Base-by-base conservation (phyloP, 1,140 invertebrate genomes). In the Philaenus spumarius region DNA sequence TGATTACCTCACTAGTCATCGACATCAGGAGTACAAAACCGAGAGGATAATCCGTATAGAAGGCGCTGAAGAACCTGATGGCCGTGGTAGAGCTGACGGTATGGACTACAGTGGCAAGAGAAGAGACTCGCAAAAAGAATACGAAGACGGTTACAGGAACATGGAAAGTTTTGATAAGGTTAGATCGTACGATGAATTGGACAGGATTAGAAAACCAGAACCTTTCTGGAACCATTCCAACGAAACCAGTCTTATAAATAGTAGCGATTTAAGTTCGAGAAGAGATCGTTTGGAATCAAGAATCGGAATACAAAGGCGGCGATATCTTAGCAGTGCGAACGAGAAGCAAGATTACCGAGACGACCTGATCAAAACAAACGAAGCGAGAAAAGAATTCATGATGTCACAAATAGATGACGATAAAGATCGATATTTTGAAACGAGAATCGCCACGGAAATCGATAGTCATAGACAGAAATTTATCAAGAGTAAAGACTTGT, bases 221-320 rank as follows among this genome's bases (percentile, higher is more conserved):
- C 46, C 58, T 40, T 19, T 48, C 45, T 39, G 52, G 34, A 39
- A 35, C 11, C 40, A 43, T 23, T 42, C 26, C 34, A 53, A 47
- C 34, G 62, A 63, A 26, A 57, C 50, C 48, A 54, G 45, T 43
- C 54, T 50, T 35, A 57, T 48, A 9, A 52, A 62, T 24, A 72
- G 72, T 17, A 72, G 69, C n/a, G 82, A 85, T 63, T 63, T 88
- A 35, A 86, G 84, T 66, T 80, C 84, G n/a, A 74, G 86, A 24
- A 73, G 87, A 19, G 82, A 87, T 42, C 73, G 85, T n/a, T 73
- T 89, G 2, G 87, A 89, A 68, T 87, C 85, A 1, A 78, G 85
- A 50, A 80, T 84, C 40, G 47, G 56, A 42, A 30, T 58, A 24
- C 82, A 84, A 60, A 77, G 79, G 37, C 71, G 81, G 52, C 71